Evolutionary conservation across 1,140 invertebrate species (phyloP).

Genomic region (Drosophila serrata): DNA sequence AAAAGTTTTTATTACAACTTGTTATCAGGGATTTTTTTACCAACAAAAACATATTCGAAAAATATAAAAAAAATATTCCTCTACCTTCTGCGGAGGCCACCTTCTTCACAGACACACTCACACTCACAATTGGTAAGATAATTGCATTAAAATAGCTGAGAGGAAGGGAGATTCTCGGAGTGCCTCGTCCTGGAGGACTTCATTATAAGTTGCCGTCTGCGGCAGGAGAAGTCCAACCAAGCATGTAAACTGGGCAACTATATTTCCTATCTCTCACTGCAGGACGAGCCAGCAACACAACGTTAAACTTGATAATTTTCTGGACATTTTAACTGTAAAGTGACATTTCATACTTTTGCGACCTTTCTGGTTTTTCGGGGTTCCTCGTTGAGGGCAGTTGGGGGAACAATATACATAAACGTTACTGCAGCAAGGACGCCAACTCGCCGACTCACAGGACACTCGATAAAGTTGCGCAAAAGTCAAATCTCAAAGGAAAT

Average conservation of each 20-base stretch:
- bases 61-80: slow-evolving; percentile 14
- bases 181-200: slow-evolving; percentile 61
- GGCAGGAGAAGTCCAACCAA: slow-evolving; percentile 25
- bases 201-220: slow-evolving; percentile 69
- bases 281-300: slow-evolving; percentile 51
- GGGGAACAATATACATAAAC: slow-evolving; percentile 75
- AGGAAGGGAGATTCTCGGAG: slow-evolving; percentile 25
- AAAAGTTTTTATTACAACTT: slow-evolving; percentile 63
- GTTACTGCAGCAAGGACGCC: slow-evolving; percentile 59
- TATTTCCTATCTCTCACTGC: slow-evolving; percentile 50
- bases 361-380: slow-evolving; percentile 42
- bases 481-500: slow-evolving; percentile 79
- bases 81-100: slow-evolving; percentile 1
- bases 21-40: slow-evolving; percentile 25
- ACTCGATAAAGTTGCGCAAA: slow-evolving; percentile 77
- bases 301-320: slow-evolving; percentile 79
- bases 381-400: slow-evolving; percentile 6
- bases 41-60: slow-evolving; percentile 21
- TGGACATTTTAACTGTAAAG: slow-evolving; percentile 75
- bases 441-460: slow-evolving; percentile 50
- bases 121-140: slow-evolving; percentile 61
- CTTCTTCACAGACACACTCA: slow-evolving; percentile 5
- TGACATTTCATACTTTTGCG: slow-evolving; percentile 71
- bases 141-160: slow-evolving; percentile 65
- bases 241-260: slow-evolving; percentile 50